Percentiles rank a stretch among this genome's conserved stretches.
Evolutionary conservation across 2,113 vertebrate species (phyloP).

Genomic region (Caranx melampygus): DNA sequence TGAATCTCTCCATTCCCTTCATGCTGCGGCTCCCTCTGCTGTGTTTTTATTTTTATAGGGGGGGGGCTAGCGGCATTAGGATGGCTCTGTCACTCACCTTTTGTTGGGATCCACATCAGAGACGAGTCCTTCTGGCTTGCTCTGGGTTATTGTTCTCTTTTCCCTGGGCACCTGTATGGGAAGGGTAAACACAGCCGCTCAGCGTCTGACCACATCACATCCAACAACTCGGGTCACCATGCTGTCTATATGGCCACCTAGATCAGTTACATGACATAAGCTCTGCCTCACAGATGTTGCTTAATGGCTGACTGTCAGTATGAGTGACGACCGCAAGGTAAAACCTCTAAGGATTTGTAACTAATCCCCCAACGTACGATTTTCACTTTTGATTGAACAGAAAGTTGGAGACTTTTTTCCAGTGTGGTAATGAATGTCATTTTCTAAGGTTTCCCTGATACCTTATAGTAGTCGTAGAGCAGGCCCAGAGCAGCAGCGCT

Average conservation of each 20-base stretch:
- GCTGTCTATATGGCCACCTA: slow-evolving; percentile 41
- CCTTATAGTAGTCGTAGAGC: slow-evolving; percentile 99
- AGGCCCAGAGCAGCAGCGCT: slow-evolving; percentile 94
- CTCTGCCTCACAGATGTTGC: slow-evolving; percentile 67
- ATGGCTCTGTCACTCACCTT: slow-evolving; percentile 85
- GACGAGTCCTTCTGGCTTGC: slow-evolving; percentile 91
- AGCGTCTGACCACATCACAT: slow-evolving; percentile 82
- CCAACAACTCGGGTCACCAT: slow-evolving; percentile 58
- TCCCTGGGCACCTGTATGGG: slow-evolving; percentile 92
- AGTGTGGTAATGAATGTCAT: not conserved
- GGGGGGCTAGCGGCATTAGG: slow-evolving; percentile 35
- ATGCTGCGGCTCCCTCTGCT: slow-evolving; percentile 17
- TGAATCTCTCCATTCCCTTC: slow-evolving; percentile 4
- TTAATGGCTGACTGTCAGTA: slow-evolving; percentile 1
- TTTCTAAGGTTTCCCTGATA: slow-evolving; percentile 54
- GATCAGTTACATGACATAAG: slow-evolving; percentile 66
- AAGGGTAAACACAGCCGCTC: slow-evolving; percentile 83
- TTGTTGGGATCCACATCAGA: slow-evolving; percentile 95
- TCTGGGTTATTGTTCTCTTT: slow-evolving; percentile 89
- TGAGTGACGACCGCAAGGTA: not conserved
- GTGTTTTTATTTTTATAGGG: slow-evolving; percentile 51
- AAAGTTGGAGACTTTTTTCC: not conserved
- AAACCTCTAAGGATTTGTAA: slow-evolving; percentile 10
- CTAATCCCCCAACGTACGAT: not conserved
- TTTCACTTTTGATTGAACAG: slow-evolving; percentile 3